Evolutionary conservation across 2,888 invertebrate genomes (phyloP), one percentile per base, ranked within the genome.

Genomic region (Sylvicola cinctus): DNA sequence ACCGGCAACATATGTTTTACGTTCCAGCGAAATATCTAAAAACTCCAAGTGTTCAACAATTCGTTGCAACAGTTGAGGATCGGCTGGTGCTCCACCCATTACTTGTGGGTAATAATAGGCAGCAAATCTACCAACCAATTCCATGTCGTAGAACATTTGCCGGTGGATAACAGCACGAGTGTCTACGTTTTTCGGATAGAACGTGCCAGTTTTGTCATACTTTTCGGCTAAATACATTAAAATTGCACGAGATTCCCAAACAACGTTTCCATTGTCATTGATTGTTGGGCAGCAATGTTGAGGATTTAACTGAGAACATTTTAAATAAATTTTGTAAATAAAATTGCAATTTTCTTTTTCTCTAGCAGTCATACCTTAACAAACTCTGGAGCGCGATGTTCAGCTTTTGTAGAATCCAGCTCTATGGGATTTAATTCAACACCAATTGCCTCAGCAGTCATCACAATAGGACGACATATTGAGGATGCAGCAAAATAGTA

Each of bases 241-340:
- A 50, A 87, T 85, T 41, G 83, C 77, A 29, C 84, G 76, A 32
- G 85, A 85, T 60, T 90, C 88, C 69, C 76, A 79, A 38, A 90
- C 54, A 6, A 68, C 57, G 49, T 84, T 74, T 1, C 80, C 85
- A 46, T 79, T 73, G 58, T 88, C 88, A 40, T 77, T 73, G 36
- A 88, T 54, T 0, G 83, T 83, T 7, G 88, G 88, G 39, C 88
- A 68, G 26, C 74, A 73, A 54, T 85, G 85, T 57, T 84, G 81
- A 1, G 83, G 81, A 54, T 83, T 84, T 29, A 20, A 20, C 20
- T 20, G n/a, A n/a, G n/a, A n/a, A n/a, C n/a, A n/a, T n/a, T n/a
- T n/a, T n/a, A n/a, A n/a, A n/a, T n/a, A n/a, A n/a, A n/a, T n/a
- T n/a, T n/a, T n/a, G n/a, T n/a, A n/a, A n/a, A n/a, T n/a, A n/a